Conservation (phyloP, 2,888 invertebrate genomes). For the Ditylenchus weischeri region DNA sequence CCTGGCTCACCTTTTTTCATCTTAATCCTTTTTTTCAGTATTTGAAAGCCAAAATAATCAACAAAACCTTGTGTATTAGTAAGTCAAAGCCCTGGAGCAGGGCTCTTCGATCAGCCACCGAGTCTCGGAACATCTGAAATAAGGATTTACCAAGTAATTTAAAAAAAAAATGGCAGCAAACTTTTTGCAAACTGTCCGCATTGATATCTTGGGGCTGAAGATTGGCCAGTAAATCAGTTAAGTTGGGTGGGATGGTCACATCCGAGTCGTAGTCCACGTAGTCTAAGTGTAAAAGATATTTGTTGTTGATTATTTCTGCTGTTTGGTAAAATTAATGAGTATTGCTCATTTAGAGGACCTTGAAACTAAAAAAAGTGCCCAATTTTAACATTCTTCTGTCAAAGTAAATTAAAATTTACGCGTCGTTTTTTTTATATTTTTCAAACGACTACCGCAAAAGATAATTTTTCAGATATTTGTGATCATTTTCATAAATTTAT, state of each 20-base stretch:
- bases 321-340: too few species aligned
- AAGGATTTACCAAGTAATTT: not conserved
- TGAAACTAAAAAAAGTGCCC: too few species aligned
- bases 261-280: conserved; percentile 50
- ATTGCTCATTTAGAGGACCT: too few species aligned
- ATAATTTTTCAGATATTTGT: too few species aligned
- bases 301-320: too few species aligned
- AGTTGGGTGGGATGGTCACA: conserved; percentile 55
- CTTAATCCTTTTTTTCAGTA: not conserved
- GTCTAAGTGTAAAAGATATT: conserved; percentile 27
- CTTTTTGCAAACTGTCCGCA: conserved; percentile 49
- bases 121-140: conserved; percentile 52
- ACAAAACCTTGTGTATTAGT: conserved; percentile 40
- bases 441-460: too few species aligned
- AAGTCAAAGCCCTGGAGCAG: conserved; percentile 49
- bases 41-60: not conserved
- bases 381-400: too few species aligned
- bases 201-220: conserved; percentile 52
- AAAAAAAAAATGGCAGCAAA: not conserved
- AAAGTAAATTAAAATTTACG: too few species aligned
- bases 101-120: conserved; percentile 52
- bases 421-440: too few species aligned
- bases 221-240: conserved; percentile 54
- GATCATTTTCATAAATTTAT: too few species aligned
- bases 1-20: not conserved